Percentiles rank a stretch among this genome's conserved stretches.
Evolutionary conservation across 2,797 vertebrate genomes (phyloP).

Genomic region (Arctocebus calabarensis): DNA sequence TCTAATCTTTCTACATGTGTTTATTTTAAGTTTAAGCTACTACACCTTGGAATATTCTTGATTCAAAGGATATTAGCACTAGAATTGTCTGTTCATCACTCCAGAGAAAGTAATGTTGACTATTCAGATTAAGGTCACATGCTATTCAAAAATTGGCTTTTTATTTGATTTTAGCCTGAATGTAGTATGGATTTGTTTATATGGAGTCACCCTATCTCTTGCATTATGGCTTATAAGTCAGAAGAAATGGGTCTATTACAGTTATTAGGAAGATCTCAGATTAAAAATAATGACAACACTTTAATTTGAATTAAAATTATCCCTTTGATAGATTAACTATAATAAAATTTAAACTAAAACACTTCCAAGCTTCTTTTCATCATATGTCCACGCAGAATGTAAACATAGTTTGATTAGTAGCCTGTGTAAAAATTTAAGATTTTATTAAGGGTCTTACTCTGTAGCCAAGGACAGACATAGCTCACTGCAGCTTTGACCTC

Average conservation of each 20-base stretch:
- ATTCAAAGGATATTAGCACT: background rate
- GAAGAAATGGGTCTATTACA: background rate
- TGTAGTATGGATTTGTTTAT: background rate
- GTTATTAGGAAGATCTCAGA: background rate
- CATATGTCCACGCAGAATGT: background rate
- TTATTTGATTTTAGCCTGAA: conserved; percentile 37
- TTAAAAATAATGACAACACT: background rate
- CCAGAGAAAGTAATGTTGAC: background rate
- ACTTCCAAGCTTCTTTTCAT: conserved; percentile 10
- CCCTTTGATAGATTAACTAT: background rate
- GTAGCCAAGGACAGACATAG: background rate
- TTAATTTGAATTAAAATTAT: conserved; percentile 20
- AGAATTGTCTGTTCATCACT: background rate
- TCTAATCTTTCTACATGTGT: background rate
- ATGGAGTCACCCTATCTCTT: background rate
- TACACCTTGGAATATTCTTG: background rate
- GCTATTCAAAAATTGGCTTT: background rate
- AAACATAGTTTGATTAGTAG: conserved; percentile 21
- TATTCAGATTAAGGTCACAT: background rate
- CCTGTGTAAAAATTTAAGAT: background rate
- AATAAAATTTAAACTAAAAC: conserved; percentile 16
- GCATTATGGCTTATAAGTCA: background rate
- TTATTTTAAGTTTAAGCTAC: conserved; percentile 15
- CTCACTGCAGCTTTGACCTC: background rate
- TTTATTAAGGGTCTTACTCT: background rate